Conservation (phyloP, 2,113 vertebrate genomes). For the Speoplatyrhinus poulsoni region DNA sequence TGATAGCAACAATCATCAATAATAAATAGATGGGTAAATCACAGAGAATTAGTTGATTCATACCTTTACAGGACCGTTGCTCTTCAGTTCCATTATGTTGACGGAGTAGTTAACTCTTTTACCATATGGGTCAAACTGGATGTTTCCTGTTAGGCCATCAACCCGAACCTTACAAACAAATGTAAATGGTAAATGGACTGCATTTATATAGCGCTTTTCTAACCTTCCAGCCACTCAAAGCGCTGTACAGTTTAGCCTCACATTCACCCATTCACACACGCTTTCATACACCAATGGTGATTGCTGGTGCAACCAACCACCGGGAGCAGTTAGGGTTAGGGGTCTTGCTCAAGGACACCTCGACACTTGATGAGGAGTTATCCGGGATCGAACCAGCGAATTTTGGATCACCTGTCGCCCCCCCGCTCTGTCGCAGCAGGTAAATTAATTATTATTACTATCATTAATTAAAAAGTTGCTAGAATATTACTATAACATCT, state of each 20-base stretch:
- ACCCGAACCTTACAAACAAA: constrained; percentile 85
- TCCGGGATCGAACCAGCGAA: too few species aligned
- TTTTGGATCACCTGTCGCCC: too few species aligned
- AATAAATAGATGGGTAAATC: not conserved
- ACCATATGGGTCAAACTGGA: constrained; percentile 98
- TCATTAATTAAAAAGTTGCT: not conserved
- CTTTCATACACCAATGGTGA: too few species aligned
- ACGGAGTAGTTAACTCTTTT: constrained; percentile 97
- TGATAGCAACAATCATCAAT: not conserved
- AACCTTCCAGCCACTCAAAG: too few species aligned
- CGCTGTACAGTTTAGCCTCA: too few species aligned
- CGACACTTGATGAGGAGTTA: too few species aligned
- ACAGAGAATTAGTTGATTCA: constrained; percentile 12
- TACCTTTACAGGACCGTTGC: constrained; percentile 95
- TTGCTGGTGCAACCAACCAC: not conserved
- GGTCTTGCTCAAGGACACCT: too few species aligned
- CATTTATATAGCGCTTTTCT: too few species aligned
- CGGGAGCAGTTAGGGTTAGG: not conserved
- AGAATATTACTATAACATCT: too few species aligned
- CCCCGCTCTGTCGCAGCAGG: too few species aligned
- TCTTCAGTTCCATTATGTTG: constrained; percentile 97
- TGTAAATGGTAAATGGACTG: not conserved
- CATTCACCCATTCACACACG: too few species aligned
- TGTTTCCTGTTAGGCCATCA: constrained; percentile 95
- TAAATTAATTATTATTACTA: not conserved